Evolutionary conservation across 1,140 invertebrate genomes (phyloP).

Genomic region (Drosophila azteca): DNA sequence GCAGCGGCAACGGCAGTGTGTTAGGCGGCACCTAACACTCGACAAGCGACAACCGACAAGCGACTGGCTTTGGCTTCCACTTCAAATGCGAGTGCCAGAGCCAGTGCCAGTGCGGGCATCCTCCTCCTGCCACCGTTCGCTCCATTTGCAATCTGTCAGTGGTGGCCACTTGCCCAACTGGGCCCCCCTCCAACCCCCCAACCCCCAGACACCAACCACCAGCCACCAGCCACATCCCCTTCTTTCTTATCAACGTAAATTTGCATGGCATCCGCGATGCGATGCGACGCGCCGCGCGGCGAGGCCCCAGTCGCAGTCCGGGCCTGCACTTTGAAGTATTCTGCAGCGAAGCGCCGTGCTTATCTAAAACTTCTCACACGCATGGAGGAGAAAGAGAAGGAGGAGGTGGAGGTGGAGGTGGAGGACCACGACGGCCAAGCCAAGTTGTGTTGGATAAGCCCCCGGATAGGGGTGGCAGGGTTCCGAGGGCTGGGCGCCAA

Average conservation of each 20-base stretch:
- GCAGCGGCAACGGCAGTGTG: too few relatives aligned
- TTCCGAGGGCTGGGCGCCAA: conserved; percentile 40
- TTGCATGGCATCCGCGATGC: conserved; percentile 47
- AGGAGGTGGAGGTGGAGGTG: conserved; percentile 1
- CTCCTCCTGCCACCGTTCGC: conserved; percentile 1
- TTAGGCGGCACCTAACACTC: conserved; percentile 24
- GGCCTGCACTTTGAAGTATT: conserved; percentile 62
- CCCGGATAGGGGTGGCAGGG: neutral
- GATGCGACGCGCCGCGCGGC: too few relatives aligned
- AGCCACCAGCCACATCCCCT: neutral
- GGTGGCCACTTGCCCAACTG: neutral
- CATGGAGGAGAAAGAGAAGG: conserved; percentile 36
- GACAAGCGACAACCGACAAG: neutral
- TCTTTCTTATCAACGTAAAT: conserved; percentile 65
- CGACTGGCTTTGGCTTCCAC: too few relatives aligned
- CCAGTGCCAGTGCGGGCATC: too few relatives aligned
- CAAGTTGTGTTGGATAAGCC: too few relatives aligned
- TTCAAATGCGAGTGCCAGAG: too few relatives aligned
- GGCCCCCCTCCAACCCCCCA: neutral
- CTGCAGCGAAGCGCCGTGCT: conserved; percentile 41
- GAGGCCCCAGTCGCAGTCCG: conserved; percentile 5
- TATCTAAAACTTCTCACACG: conserved; percentile 81
- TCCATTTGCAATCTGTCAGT: conserved; percentile 23
- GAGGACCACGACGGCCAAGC: neutral
- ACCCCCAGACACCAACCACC: neutral